phyloP scores from a whole-genome alignment of 2,797 vertebrate genomes.

The Phylloscopus collybita region DNA sequence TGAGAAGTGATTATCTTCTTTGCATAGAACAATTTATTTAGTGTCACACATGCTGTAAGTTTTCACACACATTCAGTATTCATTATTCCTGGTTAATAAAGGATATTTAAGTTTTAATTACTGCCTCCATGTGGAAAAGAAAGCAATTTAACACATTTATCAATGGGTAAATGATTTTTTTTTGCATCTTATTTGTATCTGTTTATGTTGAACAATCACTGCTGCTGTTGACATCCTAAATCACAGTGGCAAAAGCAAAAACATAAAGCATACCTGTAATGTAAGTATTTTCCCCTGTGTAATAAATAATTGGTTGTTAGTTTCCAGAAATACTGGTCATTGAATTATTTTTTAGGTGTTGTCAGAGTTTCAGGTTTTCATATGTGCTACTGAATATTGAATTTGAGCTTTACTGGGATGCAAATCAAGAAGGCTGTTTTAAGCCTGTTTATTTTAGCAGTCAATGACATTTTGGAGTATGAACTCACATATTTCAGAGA shows the following conservation, averaged over 20 bases:
- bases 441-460: background rate
- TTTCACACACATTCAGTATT: background rate
- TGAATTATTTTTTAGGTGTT: background rate
- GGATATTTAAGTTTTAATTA: background rate
- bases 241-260: constrained; percentile 2
- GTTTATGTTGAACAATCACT: background rate
- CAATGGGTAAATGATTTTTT: background rate
- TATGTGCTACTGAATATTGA: background rate
- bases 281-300: background rate
- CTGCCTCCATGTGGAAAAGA: background rate
- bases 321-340: constrained; percentile 21
- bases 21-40: background rate
- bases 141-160: background rate
- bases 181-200: background rate
- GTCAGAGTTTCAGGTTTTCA: background rate
- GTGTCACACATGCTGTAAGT: background rate
- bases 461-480: background rate
- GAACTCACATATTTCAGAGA: background rate
- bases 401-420: background rate
- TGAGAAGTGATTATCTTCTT: background rate
- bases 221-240: background rate
- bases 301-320: constrained; percentile 6
- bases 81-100: background rate
- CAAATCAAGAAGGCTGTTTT: background rate
- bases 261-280: background rate